Percentiles rank a stretch among this genome's conserved stretches.
phyloP scores from a whole-genome alignment of 2,113 vertebrate species.

The Pomatostomus ruficeps region DNA sequence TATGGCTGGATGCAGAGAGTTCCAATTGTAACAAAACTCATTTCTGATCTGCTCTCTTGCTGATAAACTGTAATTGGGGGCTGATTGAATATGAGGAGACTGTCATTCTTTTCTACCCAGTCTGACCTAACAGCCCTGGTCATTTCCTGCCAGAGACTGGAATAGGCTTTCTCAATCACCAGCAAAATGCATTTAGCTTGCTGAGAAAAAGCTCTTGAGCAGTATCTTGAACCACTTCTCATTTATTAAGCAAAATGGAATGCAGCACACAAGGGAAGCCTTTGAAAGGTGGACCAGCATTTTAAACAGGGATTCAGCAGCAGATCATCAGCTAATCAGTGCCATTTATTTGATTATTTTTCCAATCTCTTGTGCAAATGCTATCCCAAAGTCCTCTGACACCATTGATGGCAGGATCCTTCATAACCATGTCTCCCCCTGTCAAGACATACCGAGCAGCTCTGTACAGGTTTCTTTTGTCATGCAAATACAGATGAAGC shows the following conservation, averaged over 20 bases:
- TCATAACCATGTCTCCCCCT: background rate
- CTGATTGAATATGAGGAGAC: slow-evolving; percentile 54
- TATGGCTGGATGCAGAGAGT: background rate
- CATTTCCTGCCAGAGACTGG: slow-evolving; percentile 57
- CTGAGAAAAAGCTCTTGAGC: slow-evolving; percentile 58
- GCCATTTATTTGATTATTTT: background rate
- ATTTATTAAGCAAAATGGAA: slow-evolving; percentile 66
- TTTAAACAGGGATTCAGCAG: slow-evolving; percentile 28
- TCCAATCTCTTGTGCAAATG: background rate
- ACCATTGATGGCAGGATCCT: background rate
- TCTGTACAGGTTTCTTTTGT: background rate
- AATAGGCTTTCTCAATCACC: slow-evolving; percentile 53
- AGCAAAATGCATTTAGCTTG: slow-evolving; percentile 58
- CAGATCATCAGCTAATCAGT: slow-evolving; percentile 34
- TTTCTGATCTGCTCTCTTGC: slow-evolving; percentile 66
- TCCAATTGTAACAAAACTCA: slow-evolving; percentile 52
- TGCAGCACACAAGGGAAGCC: slow-evolving; percentile 31
- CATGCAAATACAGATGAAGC: background rate
- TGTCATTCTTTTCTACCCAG: slow-evolving; percentile 42
- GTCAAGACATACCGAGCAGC: background rate
- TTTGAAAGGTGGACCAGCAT: slow-evolving; percentile 49
- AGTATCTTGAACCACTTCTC: slow-evolving; percentile 60
- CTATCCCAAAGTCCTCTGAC: background rate
- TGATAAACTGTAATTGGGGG: slow-evolving; percentile 65
- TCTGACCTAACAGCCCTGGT: slow-evolving; percentile 49